phyloP scores from a whole-genome alignment of 2,888 invertebrate species.

The Cephus pulcher region DNA sequence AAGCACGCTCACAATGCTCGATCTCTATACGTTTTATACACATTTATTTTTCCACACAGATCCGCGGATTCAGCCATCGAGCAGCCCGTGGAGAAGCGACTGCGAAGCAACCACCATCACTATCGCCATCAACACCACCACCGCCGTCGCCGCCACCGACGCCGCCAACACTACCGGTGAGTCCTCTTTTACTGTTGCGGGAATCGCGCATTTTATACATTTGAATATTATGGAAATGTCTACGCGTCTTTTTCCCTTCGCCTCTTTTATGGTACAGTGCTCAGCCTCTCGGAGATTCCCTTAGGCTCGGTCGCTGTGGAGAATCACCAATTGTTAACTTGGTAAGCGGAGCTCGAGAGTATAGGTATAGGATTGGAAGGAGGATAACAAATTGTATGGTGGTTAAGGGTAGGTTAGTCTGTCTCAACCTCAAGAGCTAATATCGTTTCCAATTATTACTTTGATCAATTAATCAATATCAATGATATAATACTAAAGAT shows the following conservation, averaged over 20 bases:
- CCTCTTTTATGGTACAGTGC: conserved; percentile 4
- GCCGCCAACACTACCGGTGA: conserved; percentile 23
- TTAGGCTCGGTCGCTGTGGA: conserved; percentile 8
- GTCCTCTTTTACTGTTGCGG: conserved; percentile 19
- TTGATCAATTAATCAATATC: not conserved
- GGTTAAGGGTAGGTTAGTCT: not conserved
- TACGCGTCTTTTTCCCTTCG: conserved; percentile 19
- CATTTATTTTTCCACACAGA: not conserved
- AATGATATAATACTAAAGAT: not conserved
- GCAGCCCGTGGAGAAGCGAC: conserved; percentile 5
- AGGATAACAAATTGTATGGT: not conserved
- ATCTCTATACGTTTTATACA: not conserved
- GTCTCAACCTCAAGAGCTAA: not conserved
- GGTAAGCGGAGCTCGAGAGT: not conserved
- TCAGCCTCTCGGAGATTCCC: not conserved
- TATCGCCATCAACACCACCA: conserved; percentile 13
- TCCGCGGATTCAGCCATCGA: not conserved
- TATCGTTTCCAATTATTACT: not conserved
- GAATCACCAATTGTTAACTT: conserved; percentile 11
- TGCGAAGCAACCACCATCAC: conserved; percentile 28
- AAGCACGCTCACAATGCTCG: not conserved
- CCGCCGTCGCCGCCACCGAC: conserved; percentile 11
- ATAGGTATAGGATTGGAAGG: not conserved
- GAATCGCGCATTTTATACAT: conserved; percentile 53
- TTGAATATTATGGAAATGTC: conserved; percentile 65